Base-by-base conservation (phyloP, 2,797 vertebrate genomes). In the Yasuhikotakia modesta region DNA sequence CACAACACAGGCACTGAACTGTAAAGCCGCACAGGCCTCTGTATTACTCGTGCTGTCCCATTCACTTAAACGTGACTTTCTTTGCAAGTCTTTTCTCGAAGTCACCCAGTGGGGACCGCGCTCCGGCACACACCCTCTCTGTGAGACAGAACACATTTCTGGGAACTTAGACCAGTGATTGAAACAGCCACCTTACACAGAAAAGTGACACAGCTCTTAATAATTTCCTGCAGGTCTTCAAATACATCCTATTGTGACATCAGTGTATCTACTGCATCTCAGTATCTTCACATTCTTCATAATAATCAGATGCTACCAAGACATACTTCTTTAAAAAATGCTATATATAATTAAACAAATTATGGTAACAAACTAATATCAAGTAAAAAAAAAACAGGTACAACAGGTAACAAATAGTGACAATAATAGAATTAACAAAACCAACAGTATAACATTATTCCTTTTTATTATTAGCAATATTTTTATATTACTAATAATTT, bases 11-110 rank as follows among this genome's bases (percentile, higher is more conserved):
- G 94, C 94, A 94, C 92, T 93, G 93, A 95, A 95, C 95, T 96
- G 95, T 95, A 95, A 97, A 97, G 95, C 95, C 94, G 94, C 94
- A 91, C 93, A 94, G 95, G 95, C 93, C 93, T 95, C 94, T 91
- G 94, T 94, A 93, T 91, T 95, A 94, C 94, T 94, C 93, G 92
- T 94, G 95, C 95, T 97, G 96, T 96, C 95, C 94, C 92, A 89
- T 93, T 94, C 92, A 93, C 90, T 95, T 93, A 93, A 27, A 93
- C 92, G 88, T 94, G 94, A 96, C 96, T 93, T 89, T 87, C 85
- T 90, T 89, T 86, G 19, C 74, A 10, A 7, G 71, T 80, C 84
- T 89, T 90, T 90, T 87, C 87, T 89, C 63, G 50, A 83, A 76
- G 55, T 43, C 57, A 58, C 67, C 39, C 10, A 1, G 35, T 39